phyloP scores from a whole-genome alignment of 2,888 invertebrate species.

The Protodeltote pygarga region DNA sequence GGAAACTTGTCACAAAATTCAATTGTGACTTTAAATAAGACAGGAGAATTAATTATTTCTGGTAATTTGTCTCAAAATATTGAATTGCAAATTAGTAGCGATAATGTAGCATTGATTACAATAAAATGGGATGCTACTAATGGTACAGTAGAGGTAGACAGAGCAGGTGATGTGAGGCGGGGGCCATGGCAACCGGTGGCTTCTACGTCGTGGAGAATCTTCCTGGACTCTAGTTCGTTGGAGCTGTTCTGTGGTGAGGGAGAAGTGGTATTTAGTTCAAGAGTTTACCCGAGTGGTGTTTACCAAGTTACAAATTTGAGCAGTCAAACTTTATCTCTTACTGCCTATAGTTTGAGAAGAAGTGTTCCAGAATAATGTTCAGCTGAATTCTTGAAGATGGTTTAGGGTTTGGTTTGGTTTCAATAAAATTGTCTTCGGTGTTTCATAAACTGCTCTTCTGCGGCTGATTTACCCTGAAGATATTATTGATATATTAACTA shows the following conservation, averaged over 20 bases:
- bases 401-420: too few relatives aligned
- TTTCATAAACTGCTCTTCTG: too few relatives aligned
- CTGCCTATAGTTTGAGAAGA: conserved; percentile 62
- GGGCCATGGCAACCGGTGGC: conserved; percentile 69
- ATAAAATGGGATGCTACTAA: conserved; percentile 61
- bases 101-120: conserved; percentile 53
- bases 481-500: too few relatives aligned
- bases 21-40: conserved; percentile 49
- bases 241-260: conserved; percentile 81
- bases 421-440: too few relatives aligned
- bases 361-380: conserved; percentile 68
- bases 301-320: conserved; percentile 71
- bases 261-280: conserved; percentile 76
- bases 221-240: conserved; percentile 75
- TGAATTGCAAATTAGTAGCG: conserved; percentile 62
- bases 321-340: conserved; percentile 54
- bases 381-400: too few relatives aligned
- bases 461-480: too few relatives aligned
- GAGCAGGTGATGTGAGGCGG: conserved; percentile 67
- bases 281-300: conserved; percentile 70
- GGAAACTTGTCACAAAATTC: conserved; percentile 42
- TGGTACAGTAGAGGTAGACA: conserved; percentile 64
- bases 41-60: conserved; percentile 68
- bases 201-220: conserved; percentile 65
- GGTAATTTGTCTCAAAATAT: conserved; percentile 59